phyloP scores from a whole-genome alignment of 1,140 invertebrate genomes.

The Rhagoletis pomonella region DNA sequence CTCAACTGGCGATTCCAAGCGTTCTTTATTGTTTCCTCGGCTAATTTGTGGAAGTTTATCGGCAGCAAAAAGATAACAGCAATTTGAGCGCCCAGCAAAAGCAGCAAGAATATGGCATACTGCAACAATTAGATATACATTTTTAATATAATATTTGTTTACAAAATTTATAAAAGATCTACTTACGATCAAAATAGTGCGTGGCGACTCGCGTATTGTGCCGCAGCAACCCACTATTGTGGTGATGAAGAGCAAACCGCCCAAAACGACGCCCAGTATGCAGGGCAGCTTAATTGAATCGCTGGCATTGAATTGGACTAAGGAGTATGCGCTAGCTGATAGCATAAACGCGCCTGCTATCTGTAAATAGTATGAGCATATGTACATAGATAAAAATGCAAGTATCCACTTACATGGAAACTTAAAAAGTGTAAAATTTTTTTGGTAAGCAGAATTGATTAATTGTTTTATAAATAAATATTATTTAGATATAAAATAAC shows the following conservation, averaged over 20 bases:
- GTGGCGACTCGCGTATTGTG: constrained; percentile 63
- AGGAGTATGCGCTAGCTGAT: constrained; percentile 65
- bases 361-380: constrained; percentile 54
- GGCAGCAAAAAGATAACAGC: constrained; percentile 69
- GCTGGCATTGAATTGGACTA: constrained; percentile 62
- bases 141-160: neutral
- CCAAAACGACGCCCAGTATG: constrained; percentile 66
- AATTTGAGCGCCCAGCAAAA: constrained; percentile 66
- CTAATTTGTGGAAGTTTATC: constrained; percentile 65
- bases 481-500: no score
- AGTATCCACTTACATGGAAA: no score
- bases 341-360: constrained; percentile 66
- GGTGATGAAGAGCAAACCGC: constrained; percentile 64
- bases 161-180: neutral
- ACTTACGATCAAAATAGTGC: constrained; percentile 69
- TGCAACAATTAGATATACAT: constrained; percentile 52
- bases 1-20: constrained; percentile 66
- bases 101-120: constrained; percentile 65
- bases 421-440: no score
- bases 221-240: constrained; percentile 68
- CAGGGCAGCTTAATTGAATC: constrained; percentile 66
- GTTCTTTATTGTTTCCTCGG: constrained; percentile 64
- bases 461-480: no score
- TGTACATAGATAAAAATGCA: neutral
- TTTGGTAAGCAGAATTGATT: no score